phyloP scores from a whole-genome alignment of 2,888 invertebrate species.

The Hermodice carunculata region DNA sequence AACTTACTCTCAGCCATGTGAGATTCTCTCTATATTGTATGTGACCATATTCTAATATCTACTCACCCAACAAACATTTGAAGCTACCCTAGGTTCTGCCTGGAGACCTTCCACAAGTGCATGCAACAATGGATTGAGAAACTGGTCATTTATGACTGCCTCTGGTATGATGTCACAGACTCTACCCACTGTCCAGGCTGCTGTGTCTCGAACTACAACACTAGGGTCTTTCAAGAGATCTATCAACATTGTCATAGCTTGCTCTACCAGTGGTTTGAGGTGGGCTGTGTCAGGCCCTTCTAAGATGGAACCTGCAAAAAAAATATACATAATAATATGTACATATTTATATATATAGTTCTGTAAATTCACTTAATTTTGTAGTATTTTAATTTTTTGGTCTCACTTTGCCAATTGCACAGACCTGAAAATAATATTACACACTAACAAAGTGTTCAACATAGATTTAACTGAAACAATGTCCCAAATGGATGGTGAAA shows the following conservation, averaged over 20 bases:
- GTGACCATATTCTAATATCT: too few species aligned
- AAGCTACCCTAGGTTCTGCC: conserved; percentile 93
- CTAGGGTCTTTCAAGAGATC: conserved; percentile 93
- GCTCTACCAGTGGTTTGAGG: conserved; percentile 92
- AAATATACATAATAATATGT: too few species aligned
- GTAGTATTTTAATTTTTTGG: too few species aligned
- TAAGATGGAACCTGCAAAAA: conserved; percentile 78
- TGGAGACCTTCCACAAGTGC: conserved; percentile 80
- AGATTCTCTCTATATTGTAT: too few species aligned
- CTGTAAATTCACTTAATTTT: too few species aligned
- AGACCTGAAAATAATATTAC: too few species aligned
- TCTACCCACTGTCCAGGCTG: conserved; percentile 98
- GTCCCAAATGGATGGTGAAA: too few species aligned
- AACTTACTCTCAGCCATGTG: too few species aligned
- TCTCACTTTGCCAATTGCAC: too few species aligned
- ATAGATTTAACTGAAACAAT: too few species aligned
- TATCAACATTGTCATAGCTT: conserved; percentile 96
- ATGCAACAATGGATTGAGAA: conserved; percentile 78
- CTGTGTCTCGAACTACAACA: conserved; percentile 95
- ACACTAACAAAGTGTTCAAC: too few species aligned
- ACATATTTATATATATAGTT: too few species aligned
- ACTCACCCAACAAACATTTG: conserved; percentile 96
- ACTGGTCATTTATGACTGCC: conserved; percentile 87
- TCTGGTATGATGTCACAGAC: conserved; percentile 98
- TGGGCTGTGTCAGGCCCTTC: conserved; percentile 91